Percentiles rank a stretch among this genome's conserved stretches.
Conservation (phyloP, 2,113 vertebrate genomes). For the Suncus etruscus region DNA sequence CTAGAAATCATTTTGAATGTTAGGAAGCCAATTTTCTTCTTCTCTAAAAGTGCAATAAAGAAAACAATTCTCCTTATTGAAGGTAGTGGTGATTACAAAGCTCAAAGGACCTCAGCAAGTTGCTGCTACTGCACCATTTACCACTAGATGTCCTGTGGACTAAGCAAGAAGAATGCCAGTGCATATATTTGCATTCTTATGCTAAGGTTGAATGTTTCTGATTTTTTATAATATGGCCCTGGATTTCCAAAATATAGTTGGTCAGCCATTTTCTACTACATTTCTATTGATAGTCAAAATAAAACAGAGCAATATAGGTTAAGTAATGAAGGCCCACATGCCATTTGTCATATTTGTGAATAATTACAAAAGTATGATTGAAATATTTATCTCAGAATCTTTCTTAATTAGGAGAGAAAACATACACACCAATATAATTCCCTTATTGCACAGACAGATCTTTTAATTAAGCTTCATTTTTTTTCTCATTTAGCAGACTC, state of each 20-base stretch:
- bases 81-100: background rate
- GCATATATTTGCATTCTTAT: background rate
- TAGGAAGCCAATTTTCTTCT: constrained; percentile 50
- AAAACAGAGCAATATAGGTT: background rate
- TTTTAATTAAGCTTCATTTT: constrained; percentile 53
- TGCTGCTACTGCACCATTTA: constrained; percentile 67
- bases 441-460: background rate
- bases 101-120: background rate
- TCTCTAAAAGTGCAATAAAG: background rate
- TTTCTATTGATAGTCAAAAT: constrained; percentile 63
- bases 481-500: constrained; percentile 37
- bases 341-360: background rate
- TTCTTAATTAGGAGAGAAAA: constrained; percentile 52
- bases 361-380: background rate
- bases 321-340: background rate
- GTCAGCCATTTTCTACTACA: constrained; percentile 63
- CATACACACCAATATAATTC: constrained; percentile 32
- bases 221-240: background rate
- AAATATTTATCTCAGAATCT: background rate
- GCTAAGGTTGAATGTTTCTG: background rate
- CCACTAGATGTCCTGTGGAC: constrained; percentile 87
- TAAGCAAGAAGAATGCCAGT: constrained; percentile 55
- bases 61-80: background rate
- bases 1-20: constrained; percentile 5
- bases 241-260: background rate